phyloP scores from a whole-genome alignment of 2,113 vertebrate species.

The Rhizomys pruinosus region DNA sequence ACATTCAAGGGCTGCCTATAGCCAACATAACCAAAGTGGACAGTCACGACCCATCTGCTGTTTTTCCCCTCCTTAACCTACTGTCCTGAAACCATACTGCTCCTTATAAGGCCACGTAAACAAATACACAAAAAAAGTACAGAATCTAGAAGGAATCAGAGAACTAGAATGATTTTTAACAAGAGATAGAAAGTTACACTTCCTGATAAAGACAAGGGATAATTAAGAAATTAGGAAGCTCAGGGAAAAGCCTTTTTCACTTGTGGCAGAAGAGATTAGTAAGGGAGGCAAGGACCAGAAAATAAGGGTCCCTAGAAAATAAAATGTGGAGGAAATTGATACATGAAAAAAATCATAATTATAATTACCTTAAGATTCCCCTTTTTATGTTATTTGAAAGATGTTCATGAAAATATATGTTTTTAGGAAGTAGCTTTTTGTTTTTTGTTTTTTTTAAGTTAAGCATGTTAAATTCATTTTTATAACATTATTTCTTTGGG shows the following conservation, averaged over 20 bases:
- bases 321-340: background rate
- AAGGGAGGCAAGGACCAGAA: rapidly evolving
- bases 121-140: background rate
- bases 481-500: background rate
- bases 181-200: background rate
- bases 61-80: background rate
- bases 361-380: background rate
- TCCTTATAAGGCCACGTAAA: background rate
- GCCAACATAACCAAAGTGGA: background rate
- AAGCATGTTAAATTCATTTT: background rate
- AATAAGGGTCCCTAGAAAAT: background rate
- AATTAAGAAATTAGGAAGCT: background rate
- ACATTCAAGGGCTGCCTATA: background rate
- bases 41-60: background rate
- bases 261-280: background rate
- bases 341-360: background rate
- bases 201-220: background rate
- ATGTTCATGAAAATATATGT: background rate
- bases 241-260: background rate
- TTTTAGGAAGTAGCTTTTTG: background rate
- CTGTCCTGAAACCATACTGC: too few species aligned
- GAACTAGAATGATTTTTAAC: background rate
- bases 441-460: background rate
- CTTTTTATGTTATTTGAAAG: background rate
- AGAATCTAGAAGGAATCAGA: background rate